These are phyloP conservation scores for Lophotis ruficrista DNA, from an alignment of 2,113 vertebrate species.

Conservation along the genomic window DNA sequence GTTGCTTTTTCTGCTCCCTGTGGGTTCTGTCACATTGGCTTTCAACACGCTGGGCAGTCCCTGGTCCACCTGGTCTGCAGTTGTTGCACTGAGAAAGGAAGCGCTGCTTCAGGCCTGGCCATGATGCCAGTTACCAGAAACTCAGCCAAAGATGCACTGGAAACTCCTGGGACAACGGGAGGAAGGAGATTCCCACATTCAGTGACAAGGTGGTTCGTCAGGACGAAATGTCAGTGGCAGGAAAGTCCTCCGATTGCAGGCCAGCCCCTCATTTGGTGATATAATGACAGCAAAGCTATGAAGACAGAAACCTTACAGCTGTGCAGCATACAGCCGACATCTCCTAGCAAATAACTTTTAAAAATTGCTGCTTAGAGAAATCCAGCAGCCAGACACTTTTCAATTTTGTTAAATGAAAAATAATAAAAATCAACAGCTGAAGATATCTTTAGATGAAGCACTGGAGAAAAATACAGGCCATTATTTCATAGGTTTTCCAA, in stretches of 20 bases:
- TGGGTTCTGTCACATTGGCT: neutral
- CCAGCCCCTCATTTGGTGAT: neutral
- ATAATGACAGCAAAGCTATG: neutral
- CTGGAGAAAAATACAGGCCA: neutral
- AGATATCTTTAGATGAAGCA: neutral
- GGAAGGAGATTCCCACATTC: neutral
- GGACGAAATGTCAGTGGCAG: accelerated
- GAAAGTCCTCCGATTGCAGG: neutral
- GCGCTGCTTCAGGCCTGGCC: accelerated
- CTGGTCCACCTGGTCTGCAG: neutral
- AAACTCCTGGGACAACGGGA: neutral
- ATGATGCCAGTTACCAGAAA: neutral
- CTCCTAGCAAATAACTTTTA: neutral
- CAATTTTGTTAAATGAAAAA: neutral
- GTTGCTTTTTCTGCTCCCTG: neutral
- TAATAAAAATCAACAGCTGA: neutral
- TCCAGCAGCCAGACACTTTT: neutral
- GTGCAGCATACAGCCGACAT: neutral
- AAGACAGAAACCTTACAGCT: neutral
- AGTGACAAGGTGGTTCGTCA: neutral
- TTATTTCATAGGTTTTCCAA: neutral
- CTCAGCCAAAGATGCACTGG: neutral
- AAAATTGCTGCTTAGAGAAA: neutral
- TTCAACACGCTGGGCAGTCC: neutral
- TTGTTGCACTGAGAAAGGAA: neutral